Conservation (phyloP, 2,888 invertebrate genomes). For the Xanthostigma xanthostigma region DNA sequence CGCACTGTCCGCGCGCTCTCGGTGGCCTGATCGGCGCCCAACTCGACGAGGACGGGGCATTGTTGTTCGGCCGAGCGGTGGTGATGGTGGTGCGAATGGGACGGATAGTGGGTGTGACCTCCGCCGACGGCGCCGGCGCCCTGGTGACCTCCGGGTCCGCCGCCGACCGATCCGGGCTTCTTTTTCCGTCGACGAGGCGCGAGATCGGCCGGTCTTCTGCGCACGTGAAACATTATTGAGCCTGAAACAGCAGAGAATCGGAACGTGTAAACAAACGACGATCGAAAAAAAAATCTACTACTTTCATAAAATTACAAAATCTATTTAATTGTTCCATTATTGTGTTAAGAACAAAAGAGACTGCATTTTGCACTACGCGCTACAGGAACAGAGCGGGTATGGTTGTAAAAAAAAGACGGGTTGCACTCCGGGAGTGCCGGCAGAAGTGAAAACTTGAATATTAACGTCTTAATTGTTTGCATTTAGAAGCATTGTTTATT, state of each 20-base stretch:
- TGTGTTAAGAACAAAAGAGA: too few species aligned
- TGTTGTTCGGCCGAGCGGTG: slow-evolving; percentile 23
- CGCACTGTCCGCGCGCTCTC: slow-evolving; percentile 47
- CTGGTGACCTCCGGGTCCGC: slow-evolving; percentile 26
- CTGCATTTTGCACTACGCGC: too few species aligned
- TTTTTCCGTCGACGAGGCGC: slow-evolving; percentile 83
- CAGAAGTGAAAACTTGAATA: too few species aligned
- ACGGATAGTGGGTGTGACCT: slow-evolving; percentile 29
- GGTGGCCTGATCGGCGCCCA: slow-evolving; percentile 63
- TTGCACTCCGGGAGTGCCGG: too few species aligned
- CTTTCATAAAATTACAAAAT: too few species aligned
- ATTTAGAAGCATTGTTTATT: too few species aligned
- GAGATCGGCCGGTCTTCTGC: slow-evolving; percentile 80
- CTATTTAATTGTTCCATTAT: too few species aligned
- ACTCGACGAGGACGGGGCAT: slow-evolving; percentile 55
- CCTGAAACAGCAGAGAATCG: slow-evolving; percentile 39
- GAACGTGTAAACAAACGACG: slow-evolving; percentile 2
- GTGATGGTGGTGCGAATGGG: slow-evolving; percentile 24
- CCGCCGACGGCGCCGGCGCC: slow-evolving; percentile 30
- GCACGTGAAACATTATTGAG: slow-evolving; percentile 94
- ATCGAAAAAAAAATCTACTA: too few species aligned
- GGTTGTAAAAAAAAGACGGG: too few species aligned
- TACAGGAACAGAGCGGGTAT: too few species aligned
- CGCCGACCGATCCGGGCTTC: slow-evolving; percentile 31
- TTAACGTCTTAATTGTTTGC: too few species aligned